phyloP scores from a whole-genome alignment of 2,797 vertebrate species.

The Amniataba percoides region DNA sequence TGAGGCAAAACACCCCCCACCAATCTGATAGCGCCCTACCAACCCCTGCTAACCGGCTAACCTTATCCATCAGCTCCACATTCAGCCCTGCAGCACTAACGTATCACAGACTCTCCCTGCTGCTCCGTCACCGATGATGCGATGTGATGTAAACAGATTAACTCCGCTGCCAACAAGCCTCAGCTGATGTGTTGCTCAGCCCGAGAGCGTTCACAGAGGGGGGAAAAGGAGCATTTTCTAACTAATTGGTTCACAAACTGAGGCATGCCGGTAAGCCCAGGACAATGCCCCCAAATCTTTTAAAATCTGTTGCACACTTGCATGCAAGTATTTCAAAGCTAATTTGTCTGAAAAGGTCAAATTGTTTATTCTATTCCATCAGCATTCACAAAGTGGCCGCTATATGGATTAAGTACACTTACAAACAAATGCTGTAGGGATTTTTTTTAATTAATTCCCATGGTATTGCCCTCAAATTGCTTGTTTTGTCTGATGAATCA shows the following conservation, averaged over 20 bases:
- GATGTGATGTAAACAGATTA: constrained; percentile 58
- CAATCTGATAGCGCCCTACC: background rate
- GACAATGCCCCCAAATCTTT: constrained; percentile 35
- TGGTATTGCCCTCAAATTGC: background rate
- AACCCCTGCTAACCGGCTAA: background rate
- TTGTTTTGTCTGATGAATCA: background rate
- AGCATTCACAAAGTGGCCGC: background rate
- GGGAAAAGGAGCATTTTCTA: constrained; percentile 28
- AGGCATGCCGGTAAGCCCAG: constrained; percentile 24
- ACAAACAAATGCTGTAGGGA: background rate
- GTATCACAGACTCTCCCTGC: background rate
- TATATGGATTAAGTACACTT: background rate
- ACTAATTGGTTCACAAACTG: constrained; percentile 43
- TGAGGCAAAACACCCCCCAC: constrained; percentile 23
- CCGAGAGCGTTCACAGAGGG: constrained; percentile 4
- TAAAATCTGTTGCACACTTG: constrained; percentile 38
- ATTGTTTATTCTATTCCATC: background rate
- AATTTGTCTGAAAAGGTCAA: constrained; percentile 26
- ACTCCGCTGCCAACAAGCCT: constrained; percentile 37
- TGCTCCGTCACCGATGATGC: constrained; percentile 36
- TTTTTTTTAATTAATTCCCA: background rate
- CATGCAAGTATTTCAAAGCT: constrained; percentile 11
- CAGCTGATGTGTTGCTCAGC: constrained; percentile 40
- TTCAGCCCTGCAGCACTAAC: background rate
- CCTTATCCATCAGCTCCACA: constrained; percentile 7